Base-by-base conservation (phyloP, 2,888 invertebrate species). In the Tryphoninae sp. region DNA sequence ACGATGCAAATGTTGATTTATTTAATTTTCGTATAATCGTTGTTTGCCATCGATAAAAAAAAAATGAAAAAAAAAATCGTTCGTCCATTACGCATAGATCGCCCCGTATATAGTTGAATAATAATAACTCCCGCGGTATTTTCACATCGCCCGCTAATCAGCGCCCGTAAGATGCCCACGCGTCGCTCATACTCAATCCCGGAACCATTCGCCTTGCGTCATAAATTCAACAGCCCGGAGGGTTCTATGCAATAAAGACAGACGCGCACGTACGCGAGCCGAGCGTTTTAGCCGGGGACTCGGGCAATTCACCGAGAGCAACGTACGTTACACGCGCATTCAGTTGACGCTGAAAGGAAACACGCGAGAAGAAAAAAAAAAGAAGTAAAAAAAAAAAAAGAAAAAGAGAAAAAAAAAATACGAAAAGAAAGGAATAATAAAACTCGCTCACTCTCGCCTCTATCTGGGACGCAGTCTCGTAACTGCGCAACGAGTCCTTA, bases 131-230 rank as follows among this genome's bases (percentile, higher is more conserved):
- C 42, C 62, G 59, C 61, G 65, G 53, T 26, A 78, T 81, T 78
- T 65, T 64, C 40, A 69, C 65, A 78, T 74, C 33, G 72, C 71
- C 45, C 79, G 77, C 77, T 80, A 80, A 81, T 84, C 82, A 84
- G 58, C 59, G 59, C 55, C 69, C 61, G 53, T 58, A 68, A 59
- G 74, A 58, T 40, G 68, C 59, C 55, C 61, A 42, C 53, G 33
- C 62, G 71, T 61, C 68, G 22, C 40, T 62, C 42, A 16, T 40
- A 16, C 53, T 62, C 65, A 49, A 75, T 73, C 61, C 33, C 74
- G 78, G 40, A 61, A 78, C 81, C 84, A 75, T 83, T 83, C 81
- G 83, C 83, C 78, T 81, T 79, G 62, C 79, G 67, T 84, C 81
- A 78, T 81, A 72, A 81, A 23, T 79, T 55, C 22, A 65, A 40